phyloP scores from a whole-genome alignment of 2,797 vertebrate species.

The Sebastes oblongus region DNA sequence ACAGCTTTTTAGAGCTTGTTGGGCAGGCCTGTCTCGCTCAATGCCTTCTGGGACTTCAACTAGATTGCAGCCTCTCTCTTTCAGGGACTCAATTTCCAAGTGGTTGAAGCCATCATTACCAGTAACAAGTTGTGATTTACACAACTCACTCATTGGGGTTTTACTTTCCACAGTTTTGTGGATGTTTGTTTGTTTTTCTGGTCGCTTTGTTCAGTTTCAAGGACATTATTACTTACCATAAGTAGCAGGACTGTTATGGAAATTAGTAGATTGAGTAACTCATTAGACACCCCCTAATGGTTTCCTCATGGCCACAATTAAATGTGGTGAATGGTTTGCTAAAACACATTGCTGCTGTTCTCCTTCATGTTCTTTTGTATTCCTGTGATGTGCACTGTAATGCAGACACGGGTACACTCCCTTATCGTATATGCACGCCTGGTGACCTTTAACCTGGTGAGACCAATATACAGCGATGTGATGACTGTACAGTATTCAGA shows the following conservation, averaged over 20 bases:
- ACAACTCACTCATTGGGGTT: background rate
- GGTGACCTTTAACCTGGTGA: background rate
- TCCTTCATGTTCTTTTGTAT: background rate
- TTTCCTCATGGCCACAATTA: background rate
- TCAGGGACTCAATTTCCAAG: background rate
- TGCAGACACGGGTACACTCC: background rate
- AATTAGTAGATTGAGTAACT: no score
- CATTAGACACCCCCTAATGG: background rate
- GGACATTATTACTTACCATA: background rate
- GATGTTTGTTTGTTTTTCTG: background rate
- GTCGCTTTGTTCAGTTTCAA: background rate
- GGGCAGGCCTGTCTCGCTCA: background rate
- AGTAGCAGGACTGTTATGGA: background rate
- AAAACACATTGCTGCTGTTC: background rate
- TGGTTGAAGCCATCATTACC: background rate
- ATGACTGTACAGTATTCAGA: background rate
- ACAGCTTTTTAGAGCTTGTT: background rate
- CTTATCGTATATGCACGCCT: background rate
- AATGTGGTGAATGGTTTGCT: background rate
- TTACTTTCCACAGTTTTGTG: background rate
- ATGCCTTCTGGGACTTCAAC: background rate
- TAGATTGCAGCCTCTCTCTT: background rate
- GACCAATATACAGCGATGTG: background rate
- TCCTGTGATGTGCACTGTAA: background rate
- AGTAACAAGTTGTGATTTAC: background rate